Evolutionary conservation across 2,888 invertebrate genomes (phyloP).

Genomic region (Sisyra nigra): DNA sequence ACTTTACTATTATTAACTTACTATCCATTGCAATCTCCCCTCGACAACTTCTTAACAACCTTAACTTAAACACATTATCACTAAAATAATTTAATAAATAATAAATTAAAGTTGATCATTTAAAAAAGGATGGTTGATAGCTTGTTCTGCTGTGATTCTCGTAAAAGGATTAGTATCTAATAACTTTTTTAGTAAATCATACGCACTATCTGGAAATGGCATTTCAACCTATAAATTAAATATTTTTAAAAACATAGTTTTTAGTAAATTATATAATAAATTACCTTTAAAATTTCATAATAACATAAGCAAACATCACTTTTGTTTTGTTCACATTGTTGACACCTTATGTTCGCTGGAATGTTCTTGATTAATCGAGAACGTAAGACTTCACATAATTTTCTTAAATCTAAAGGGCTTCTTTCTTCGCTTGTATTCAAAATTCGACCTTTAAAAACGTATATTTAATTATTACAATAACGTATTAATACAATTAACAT

Average conservation of each 20-base stretch:
- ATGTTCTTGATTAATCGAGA: conserved; percentile 17
- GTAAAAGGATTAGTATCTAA: conserved; percentile 64
- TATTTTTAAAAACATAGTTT: conserved; percentile 3
- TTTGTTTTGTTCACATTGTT: conserved; percentile 1
- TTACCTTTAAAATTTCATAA: conserved; percentile 1
- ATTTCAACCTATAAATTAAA: conserved; percentile 16
- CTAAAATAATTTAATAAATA: background rate
- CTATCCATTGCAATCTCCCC: no score
- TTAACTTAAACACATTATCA: no score
- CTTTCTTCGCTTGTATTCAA: conserved; percentile 33
- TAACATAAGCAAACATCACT: conserved; percentile 1
- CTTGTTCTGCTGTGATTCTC: conserved; percentile 55
- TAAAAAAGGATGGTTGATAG: conserved; percentile 63
- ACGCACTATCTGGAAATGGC: conserved; percentile 52
- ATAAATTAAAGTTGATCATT: background rate
- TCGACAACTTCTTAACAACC: no score
- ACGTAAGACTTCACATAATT: conserved; percentile 28
- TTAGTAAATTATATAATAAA: background rate
- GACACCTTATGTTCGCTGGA: conserved; percentile 8
- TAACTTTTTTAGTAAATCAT: conserved; percentile 50
- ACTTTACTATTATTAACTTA: no score
- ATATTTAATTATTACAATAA: conserved; percentile 9
- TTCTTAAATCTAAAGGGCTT: conserved; percentile 30
- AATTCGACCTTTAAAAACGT: conserved; percentile 28
- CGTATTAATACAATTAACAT: background rate